Base-by-base conservation (phyloP, 2,113 vertebrate genomes). In the Lycaon pictus region DNA sequence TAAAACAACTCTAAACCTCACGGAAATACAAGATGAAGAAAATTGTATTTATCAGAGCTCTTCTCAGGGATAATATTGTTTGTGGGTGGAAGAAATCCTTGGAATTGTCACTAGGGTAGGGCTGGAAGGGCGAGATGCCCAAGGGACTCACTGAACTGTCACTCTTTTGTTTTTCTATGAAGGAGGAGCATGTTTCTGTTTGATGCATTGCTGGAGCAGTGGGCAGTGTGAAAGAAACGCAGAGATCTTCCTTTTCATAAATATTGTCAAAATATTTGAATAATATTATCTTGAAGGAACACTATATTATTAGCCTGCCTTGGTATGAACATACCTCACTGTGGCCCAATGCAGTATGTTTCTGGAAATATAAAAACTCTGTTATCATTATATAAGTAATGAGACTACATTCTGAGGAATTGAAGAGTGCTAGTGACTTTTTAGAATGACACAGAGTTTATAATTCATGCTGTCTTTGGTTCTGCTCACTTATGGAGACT, bases 291-390 rank as follows among this genome's bases (percentile, higher is more conserved):
- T 88, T 53, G 7, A 29, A 88, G 16, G 86, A 11, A 63, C 15
- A 53, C 20, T 20, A 0, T 58, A 37, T 69, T 55, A 48, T 43
- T 72, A 63, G 71, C 12, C 37, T 95, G 58, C 55, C 91, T 60
- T 82, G 56, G 60, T 56, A 5, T 81, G 43, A 13, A 4, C 2
- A 5, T 85, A 25, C 43, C 35, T 80, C 71, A 19, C 1, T 79
- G 74, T 65, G 55, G 32, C 63, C 69, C 56, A 62, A 1, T 67
- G 25, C 13, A 81, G 0, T 58, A 76, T 71, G 32, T n/a, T 94
- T 87, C 60, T 90, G 32, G 60, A 87, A 90, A 60, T 37, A 80
- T 37, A 83, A 93, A 79, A 92, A 48, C n/a, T 80, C 27, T 91
- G 29, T 65, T 51, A 29, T 51, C 29, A 17, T 76, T 86, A 56